Conservation (phyloP, 2,888 invertebrate species). For the Escarpia spicata region DNA sequence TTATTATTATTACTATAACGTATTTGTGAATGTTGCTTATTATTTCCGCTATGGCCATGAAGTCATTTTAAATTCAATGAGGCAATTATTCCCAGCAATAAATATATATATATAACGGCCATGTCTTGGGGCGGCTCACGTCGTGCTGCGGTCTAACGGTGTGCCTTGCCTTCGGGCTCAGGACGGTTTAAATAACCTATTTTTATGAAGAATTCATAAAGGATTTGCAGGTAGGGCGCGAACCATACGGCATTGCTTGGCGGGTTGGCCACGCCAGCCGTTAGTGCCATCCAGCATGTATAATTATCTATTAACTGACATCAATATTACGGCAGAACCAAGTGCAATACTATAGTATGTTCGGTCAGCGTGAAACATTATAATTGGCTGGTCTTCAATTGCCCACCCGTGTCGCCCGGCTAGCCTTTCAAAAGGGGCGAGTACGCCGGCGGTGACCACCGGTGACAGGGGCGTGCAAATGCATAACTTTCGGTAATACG, state of each 20-base stretch:
- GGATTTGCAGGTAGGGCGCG: not conserved
- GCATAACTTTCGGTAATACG: constrained; percentile 4
- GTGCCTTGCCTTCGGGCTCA: not conserved
- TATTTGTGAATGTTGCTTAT: not conserved
- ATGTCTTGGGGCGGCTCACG: not conserved
- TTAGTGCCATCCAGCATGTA: not conserved
- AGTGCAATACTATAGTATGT: constrained; percentile 9
- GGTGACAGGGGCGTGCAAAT: not conserved
- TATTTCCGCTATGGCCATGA: not conserved
- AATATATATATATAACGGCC: not conserved
- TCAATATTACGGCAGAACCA: not conserved
- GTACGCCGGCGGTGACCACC: not conserved
- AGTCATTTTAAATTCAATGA: not conserved
- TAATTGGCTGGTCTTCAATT: not conserved
- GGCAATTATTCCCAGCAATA: not conserved
- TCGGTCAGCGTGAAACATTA: constrained; percentile 16
- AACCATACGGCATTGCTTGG: not conserved
- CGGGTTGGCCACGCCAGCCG: not conserved
- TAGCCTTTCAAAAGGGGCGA: constrained; percentile 8
- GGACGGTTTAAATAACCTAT: not conserved
- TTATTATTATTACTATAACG: not conserved
- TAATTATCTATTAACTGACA: constrained; percentile 16
- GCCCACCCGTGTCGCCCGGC: not conserved
- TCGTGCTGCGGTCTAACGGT: not conserved
- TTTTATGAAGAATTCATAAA: not conserved